These are phyloP conservation scores for Willowsia nigromaculata DNA, from an alignment of 2,888 invertebrate species.

Conservation along the genomic window DNA sequence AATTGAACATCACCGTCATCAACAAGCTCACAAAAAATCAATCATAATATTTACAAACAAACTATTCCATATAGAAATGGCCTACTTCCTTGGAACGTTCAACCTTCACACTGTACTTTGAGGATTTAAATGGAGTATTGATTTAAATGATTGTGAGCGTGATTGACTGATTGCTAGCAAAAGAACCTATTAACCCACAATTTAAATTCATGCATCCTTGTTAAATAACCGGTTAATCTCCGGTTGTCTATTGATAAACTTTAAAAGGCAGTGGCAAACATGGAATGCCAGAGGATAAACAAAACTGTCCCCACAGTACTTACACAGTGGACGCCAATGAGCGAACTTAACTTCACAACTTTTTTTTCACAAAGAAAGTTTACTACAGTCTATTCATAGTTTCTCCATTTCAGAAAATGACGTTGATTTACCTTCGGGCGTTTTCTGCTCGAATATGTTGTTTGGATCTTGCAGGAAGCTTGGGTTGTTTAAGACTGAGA, in stretches of 20 bases:
- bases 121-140: background rate
- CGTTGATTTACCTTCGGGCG: no score
- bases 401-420: no score
- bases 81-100: background rate
- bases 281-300: no score
- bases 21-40: background rate
- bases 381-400: no score
- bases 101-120: background rate
- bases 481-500: no score
- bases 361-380: no score
- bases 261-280: background rate
- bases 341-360: no score
- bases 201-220: background rate
- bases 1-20: background rate
- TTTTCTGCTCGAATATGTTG: no score
- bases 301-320: no score
- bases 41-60: background rate
- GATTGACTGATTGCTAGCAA: background rate
- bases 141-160: background rate
- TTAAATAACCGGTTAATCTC: background rate
- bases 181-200: conserved; percentile 7
- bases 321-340: no score
- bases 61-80: background rate
- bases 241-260: background rate
- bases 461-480: no score